Evolutionary conservation across 2,797 vertebrate species (phyloP).

Genomic region (Simalia tracyae): DNA sequence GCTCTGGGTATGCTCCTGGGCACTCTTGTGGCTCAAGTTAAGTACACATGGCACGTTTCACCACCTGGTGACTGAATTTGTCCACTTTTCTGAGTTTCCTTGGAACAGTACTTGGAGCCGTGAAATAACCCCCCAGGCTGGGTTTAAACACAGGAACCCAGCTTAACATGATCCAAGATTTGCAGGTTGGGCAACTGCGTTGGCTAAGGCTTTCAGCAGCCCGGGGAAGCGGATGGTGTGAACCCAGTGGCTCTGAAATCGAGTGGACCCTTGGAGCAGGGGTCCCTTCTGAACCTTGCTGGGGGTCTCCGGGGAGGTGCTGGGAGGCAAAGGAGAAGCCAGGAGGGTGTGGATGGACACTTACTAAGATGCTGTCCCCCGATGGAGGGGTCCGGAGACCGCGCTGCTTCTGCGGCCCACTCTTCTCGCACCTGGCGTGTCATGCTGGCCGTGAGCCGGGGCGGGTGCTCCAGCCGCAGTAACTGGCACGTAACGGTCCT

Average conservation of each 20-base stretch:
- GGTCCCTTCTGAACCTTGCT: neutral
- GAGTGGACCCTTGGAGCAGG: neutral
- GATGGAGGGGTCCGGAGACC: neutral
- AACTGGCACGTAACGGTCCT: constrained; percentile 26
- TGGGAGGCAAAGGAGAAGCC: neutral
- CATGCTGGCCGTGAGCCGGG: fast-evolving
- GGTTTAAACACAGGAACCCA: neutral
- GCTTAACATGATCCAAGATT: neutral
- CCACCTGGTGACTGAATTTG: neutral
- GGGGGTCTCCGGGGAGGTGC: neutral
- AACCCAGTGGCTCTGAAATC: neutral
- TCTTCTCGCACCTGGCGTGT: neutral
- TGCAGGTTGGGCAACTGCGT: neutral
- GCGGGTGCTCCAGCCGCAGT: constrained; percentile 42
- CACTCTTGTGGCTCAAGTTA: neutral
- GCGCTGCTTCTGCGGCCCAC: neutral
- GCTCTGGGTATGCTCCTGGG: neutral
- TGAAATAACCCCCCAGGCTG: neutral
- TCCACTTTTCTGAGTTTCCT: neutral
- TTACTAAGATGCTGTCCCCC: neutral
- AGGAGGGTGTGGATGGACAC: neutral
- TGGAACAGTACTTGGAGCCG: neutral
- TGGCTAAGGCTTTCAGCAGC: neutral
- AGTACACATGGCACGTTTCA: neutral
- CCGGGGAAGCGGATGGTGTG: neutral